Evolutionary conservation across 2,113 vertebrate genomes (phyloP).

Genomic region (Xenopus borealis): DNA sequence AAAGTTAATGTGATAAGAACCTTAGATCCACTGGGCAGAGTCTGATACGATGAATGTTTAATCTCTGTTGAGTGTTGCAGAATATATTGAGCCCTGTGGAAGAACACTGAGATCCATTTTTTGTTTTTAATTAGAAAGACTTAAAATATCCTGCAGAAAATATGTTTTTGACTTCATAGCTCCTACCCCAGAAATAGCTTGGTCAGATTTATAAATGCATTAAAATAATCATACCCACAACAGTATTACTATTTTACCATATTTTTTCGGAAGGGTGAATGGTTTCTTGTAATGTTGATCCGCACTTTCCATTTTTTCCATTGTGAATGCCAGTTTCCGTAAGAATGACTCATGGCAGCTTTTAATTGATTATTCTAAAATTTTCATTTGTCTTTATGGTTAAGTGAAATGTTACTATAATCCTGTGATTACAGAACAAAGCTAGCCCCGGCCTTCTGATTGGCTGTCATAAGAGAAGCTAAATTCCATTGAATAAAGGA

Average conservation of each 20-base stretch:
- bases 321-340: conserved; percentile 13
- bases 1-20: no score
- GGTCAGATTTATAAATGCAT: neutral
- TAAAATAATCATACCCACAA: neutral
- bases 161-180: neutral
- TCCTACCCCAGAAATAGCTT: neutral
- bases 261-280: neutral
- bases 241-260: conserved; percentile 8
- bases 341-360: conserved; percentile 2
- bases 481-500: conserved; percentile 16
- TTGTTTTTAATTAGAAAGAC: no score
- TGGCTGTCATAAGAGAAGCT: neutral
- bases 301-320: conserved; percentile 19
- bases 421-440: conserved; percentile 6
- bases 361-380: conserved; percentile 31
- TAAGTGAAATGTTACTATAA: conserved; percentile 20
- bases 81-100: no score
- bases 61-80: no score
- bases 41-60: no score
- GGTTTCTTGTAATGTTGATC: neutral
- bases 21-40: no score
- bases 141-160: no score
- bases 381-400: conserved; percentile 8
- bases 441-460: neutral
- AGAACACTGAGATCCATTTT: no score